Percentiles rank a stretch among this genome's conserved stretches.
Evolutionary conservation across 2,888 invertebrate genomes (phyloP).

Genomic region (Dorcus parallelipipedus): DNA sequence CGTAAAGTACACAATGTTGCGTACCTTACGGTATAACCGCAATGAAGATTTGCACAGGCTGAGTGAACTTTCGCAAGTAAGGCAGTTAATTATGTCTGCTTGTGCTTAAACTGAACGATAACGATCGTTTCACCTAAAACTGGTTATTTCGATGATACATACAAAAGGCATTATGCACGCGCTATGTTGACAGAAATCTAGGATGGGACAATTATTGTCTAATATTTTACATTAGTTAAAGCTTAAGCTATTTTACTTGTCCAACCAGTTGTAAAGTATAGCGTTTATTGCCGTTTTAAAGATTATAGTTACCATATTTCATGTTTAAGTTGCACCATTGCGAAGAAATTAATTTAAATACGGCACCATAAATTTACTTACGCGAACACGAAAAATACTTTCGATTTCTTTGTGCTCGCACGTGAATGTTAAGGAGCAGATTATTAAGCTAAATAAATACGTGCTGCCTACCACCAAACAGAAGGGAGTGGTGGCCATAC

Average conservation of each 20-base stretch:
- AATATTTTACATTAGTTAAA: slow-evolving; percentile 8
- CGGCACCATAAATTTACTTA: background rate
- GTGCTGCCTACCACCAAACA: slow-evolving; percentile 21
- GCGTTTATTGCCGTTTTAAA: slow-evolving; percentile 2
- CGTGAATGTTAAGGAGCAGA: slow-evolving; percentile 15
- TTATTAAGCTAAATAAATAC: slow-evolving; percentile 17
- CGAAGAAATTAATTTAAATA: background rate
- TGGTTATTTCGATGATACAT: slow-evolving; percentile 6
- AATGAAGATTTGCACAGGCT: background rate
- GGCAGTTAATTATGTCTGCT: too few relatives aligned
- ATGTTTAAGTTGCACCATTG: too few relatives aligned
- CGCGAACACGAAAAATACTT: slow-evolving; percentile 15
- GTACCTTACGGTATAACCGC: background rate
- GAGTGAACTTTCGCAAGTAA: background rate
- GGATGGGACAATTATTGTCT: slow-evolving; percentile 5
- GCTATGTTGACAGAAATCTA: slow-evolving; percentile 6
- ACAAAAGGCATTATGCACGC: slow-evolving; percentile 5
- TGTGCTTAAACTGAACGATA: too few relatives aligned
- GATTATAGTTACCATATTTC: too few relatives aligned
- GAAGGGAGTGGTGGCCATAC: slow-evolving; percentile 40
- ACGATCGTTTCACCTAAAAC: background rate
- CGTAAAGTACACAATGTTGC: background rate
- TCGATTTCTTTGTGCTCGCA: slow-evolving; percentile 18
- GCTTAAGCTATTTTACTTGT: slow-evolving; percentile 1
- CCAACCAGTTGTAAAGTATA: slow-evolving; percentile 4